phyloP scores from a whole-genome alignment of 2,113 vertebrate genomes.

The Sylvilagus bachmani region DNA sequence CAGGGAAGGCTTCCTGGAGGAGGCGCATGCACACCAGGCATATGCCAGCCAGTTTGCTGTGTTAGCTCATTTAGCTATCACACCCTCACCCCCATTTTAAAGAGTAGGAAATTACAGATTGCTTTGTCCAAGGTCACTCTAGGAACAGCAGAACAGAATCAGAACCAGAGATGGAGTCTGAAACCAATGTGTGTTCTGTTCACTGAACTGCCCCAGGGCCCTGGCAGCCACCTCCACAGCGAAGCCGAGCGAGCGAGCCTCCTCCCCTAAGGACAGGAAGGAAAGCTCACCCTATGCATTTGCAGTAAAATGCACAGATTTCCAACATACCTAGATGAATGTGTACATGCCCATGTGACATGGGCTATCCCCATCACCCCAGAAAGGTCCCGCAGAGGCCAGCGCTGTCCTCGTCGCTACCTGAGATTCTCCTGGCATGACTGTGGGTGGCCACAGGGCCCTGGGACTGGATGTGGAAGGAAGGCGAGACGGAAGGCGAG shows the following conservation, averaged over 20 bases:
- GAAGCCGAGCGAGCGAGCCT: neutral
- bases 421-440: neutral
- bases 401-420: neutral
- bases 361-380: neutral
- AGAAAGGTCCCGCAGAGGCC: neutral
- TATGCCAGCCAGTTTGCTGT: neutral
- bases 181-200: neutral
- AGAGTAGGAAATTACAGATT: neutral
- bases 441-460: too few relatives aligned
- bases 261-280: neutral
- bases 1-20: neutral
- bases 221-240: neutral
- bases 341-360: neutral
- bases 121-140: neutral
- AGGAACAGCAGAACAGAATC: neutral
- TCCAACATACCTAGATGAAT: slow-evolving; percentile 3
- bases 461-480: too few relatives aligned
- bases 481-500: too few relatives aligned
- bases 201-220: too few relatives aligned
- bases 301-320: slow-evolving; percentile 28
- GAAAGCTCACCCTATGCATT: neutral
- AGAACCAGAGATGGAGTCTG: neutral
- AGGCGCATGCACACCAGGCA: neutral
- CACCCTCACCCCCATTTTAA: neutral
- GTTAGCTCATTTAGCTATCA: neutral